Percentiles rank a stretch among this genome's conserved stretches.
phyloP scores from a whole-genome alignment of 2,797 vertebrate genomes.

The Denticeps clupeoides region DNA sequence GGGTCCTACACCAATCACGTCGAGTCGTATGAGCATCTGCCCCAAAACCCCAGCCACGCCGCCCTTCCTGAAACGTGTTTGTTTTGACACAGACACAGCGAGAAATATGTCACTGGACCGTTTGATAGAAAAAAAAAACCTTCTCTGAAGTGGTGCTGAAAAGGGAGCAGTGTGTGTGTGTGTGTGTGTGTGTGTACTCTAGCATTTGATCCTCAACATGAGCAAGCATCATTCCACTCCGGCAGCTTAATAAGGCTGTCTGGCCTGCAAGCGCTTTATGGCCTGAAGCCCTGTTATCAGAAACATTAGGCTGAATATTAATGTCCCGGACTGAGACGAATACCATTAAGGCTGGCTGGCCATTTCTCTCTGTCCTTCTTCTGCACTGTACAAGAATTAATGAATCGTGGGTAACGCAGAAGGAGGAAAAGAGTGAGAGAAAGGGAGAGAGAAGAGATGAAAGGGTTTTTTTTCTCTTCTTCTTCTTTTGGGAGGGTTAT shows the following conservation, averaged over 20 bases:
- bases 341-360: conserved; percentile 87
- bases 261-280: conserved; percentile 78
- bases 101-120: not conserved
- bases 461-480: conserved; percentile 60
- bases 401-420: conserved; percentile 56
- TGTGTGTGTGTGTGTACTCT: conserved; percentile 46
- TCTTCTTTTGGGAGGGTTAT: conserved; percentile 54
- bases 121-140: conserved; percentile 35
- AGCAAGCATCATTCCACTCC: conserved; percentile 61
- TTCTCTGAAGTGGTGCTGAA: conserved; percentile 44
- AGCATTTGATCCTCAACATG: conserved; percentile 52
- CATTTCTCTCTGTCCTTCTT: conserved; percentile 91
- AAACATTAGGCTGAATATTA: conserved; percentile 99
- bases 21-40: not conserved
- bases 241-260: conserved; percentile 67
- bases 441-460: conserved; percentile 30
- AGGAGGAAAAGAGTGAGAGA: conserved; percentile 40
- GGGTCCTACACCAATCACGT: not conserved
- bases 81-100: conserved; percentile 5
- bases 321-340: conserved; percentile 88
- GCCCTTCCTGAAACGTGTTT: conserved; percentile 6
- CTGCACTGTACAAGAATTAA: conserved; percentile 69
- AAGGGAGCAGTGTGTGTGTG: not conserved
- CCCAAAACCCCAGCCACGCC: not conserved
- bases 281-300: conserved; percentile 92